Percentiles rank a stretch among this genome's conserved stretches.
phyloP scores from a whole-genome alignment of 2,113 vertebrate species.

The Oophaga pumilio region DNA sequence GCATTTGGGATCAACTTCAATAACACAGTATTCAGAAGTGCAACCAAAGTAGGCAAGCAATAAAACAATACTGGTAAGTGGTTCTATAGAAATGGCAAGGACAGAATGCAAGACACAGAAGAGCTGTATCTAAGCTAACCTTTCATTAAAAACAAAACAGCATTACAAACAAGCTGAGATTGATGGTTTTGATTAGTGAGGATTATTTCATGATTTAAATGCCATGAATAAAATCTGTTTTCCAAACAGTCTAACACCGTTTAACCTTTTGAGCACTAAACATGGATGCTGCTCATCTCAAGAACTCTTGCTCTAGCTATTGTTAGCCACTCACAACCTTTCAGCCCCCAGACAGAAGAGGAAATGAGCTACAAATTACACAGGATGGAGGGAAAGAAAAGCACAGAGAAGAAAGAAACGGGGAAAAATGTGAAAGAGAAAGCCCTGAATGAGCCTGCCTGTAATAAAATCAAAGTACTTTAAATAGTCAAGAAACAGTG shows the following conservation, averaged over 20 bases:
- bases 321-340: slow-evolving; percentile 66
- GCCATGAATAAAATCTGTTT: slow-evolving; percentile 34
- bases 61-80: not conserved
- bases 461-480: slow-evolving; percentile 79
- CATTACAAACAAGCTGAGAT: not conserved
- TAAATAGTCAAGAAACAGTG: slow-evolving; percentile 76
- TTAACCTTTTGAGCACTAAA: slow-evolving; percentile 30
- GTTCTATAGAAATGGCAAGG: slow-evolving; percentile 6
- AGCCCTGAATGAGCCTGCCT: slow-evolving; percentile 72
- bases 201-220: slow-evolving; percentile 33
- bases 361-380: slow-evolving; percentile 73
- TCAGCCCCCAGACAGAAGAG: slow-evolving; percentile 65
- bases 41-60: not conserved
- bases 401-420: slow-evolving; percentile 65
- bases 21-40: not conserved
- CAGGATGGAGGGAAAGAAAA: slow-evolving; percentile 70
- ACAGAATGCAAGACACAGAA: not conserved
- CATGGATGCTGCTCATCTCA: slow-evolving; percentile 49
- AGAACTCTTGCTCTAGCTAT: slow-evolving; percentile 63
- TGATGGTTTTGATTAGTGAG: slow-evolving; percentile 15
- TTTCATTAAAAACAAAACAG: slow-evolving; percentile 24
- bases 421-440: slow-evolving; percentile 68
- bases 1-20: not conserved
- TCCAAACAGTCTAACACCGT: slow-evolving; percentile 22
- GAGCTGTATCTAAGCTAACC: slow-evolving; percentile 10